phyloP scores from a whole-genome alignment of 2,888 invertebrate species.

The Tetragonula carbonaria region DNA sequence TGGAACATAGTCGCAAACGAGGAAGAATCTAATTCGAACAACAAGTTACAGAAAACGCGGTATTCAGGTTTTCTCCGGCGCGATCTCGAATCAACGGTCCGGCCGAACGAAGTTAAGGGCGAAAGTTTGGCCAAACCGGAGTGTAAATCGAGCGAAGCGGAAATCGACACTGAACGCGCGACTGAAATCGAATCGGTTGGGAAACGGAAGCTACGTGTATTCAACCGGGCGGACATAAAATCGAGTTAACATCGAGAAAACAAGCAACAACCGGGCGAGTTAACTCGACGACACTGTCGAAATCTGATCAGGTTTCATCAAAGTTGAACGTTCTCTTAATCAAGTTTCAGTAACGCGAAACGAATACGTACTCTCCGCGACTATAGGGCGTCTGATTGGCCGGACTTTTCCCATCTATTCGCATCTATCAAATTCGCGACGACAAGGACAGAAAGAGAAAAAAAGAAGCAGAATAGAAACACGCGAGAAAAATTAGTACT shows the following conservation, averaged over 20 bases:
- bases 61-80: neutral
- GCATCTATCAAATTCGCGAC: neutral
- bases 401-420: neutral
- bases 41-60: neutral
- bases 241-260: slow-evolving; percentile 30
- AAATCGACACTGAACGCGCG: slow-evolving; percentile 8
- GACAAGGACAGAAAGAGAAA: neutral
- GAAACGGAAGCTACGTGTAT: slow-evolving; percentile 5
- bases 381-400: neutral
- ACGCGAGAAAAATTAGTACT: slow-evolving; percentile 20
- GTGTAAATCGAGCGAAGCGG: slow-evolving; percentile 1
- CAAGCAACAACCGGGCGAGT: slow-evolving; percentile 1
- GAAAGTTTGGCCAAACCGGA: slow-evolving; percentile 9
- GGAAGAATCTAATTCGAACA: too few relatives aligned
- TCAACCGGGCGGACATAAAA: slow-evolving; percentile 14
- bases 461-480: too few relatives aligned
- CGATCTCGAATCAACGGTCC: neutral
- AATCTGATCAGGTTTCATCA: slow-evolving; percentile 20
- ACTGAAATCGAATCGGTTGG: slow-evolving; percentile 22
- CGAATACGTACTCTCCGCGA: neutral
- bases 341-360: neutral
- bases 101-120: slow-evolving; percentile 6
- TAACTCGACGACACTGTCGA: slow-evolving; percentile 13
- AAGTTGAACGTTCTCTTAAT: slow-evolving; percentile 37
- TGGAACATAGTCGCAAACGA: too few relatives aligned